Base-by-base conservation (phyloP, 2,888 invertebrate genomes). In the Scaptomyza flava region DNA sequence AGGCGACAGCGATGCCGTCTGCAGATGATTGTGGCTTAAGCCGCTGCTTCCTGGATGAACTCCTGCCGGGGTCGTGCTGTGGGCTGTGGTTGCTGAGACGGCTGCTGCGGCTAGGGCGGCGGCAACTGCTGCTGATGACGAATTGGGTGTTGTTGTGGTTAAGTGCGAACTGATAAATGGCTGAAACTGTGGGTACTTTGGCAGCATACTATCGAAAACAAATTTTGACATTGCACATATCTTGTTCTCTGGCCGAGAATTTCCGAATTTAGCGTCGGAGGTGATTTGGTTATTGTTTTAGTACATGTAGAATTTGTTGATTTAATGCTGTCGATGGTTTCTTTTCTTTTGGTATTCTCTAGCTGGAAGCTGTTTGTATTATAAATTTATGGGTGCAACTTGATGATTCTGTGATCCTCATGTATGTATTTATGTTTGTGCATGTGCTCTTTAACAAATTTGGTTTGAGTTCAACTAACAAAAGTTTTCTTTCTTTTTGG, bases 131-230 rank as follows among this genome's bases (percentile, higher is more conserved):
- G 93, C 95, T 93, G 93, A 95, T 93, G 93, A 94, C 92, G 90
- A 93, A 93, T 87, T 93, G 93, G 92, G 94, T 93, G 92, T 82
- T 81, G 91, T 90, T 91, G 91, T 86, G 83, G 90, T 91, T 90
- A 92, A 90, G 90, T 92, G 92, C 89, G 92, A 92, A 91, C 91
- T 92, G 80, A 92, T 92, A 91, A 92, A 92, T 91, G 92, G 92
- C 92, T 95, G 95, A 93, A 95, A 95, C 92, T 95, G 92, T 92
- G 94, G 96, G 94, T 98, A 98, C 95, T 98, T 98, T 91, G 97
- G 97, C 94, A 98, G 96, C 97, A 98, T 97, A 94, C 97, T 97
- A 96, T 98, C 97, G 94, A 98, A 96, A 95, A 97, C 96, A 95
- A 97, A 98, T 95, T 97, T 98, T 95, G 97, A 97, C 97, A 98